Evolutionary conservation across 1,140 invertebrate species (phyloP).

Genomic region (Cotesia chilonis): DNA sequence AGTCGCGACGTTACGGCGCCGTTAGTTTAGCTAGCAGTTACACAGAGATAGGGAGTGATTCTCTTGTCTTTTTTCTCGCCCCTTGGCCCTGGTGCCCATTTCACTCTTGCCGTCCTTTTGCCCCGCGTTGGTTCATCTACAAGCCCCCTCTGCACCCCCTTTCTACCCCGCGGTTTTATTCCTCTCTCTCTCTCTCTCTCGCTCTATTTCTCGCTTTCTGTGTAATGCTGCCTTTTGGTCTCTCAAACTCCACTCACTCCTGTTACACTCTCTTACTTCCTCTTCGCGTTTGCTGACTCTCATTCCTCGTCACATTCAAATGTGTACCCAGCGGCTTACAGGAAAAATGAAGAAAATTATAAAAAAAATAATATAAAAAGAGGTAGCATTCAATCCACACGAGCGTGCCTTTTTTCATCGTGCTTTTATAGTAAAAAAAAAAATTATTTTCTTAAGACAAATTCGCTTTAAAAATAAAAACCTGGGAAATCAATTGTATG

Average conservation of each 20-base stretch:
- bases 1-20: conserved; percentile 31
- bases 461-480: too few species aligned
- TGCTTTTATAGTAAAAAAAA: conserved; percentile 2
- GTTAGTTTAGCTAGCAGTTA: background rate
- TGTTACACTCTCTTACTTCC: conserved; percentile 11
- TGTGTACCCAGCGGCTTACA: conserved; percentile 26
- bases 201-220: too few species aligned
- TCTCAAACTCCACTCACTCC: background rate
- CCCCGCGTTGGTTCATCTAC: background rate
- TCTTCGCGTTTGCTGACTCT: background rate
- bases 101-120: background rate
- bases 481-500: too few species aligned
- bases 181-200: background rate
- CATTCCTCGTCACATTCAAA: conserved; percentile 15
- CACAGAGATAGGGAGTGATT: background rate
- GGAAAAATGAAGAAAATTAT: conserved; percentile 24
- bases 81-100: background rate
- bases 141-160: too few species aligned
- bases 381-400: background rate
- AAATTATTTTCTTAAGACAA: background rate
- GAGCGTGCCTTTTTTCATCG: background rate
- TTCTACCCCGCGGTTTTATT: background rate
- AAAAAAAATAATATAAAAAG: conserved; percentile 19
- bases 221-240: too few species aligned
- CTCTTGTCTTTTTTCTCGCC: conserved; percentile 12